Evolutionary conservation across 1,140 invertebrate species (phyloP).

Genomic region (Colletes latitarsis): DNA sequence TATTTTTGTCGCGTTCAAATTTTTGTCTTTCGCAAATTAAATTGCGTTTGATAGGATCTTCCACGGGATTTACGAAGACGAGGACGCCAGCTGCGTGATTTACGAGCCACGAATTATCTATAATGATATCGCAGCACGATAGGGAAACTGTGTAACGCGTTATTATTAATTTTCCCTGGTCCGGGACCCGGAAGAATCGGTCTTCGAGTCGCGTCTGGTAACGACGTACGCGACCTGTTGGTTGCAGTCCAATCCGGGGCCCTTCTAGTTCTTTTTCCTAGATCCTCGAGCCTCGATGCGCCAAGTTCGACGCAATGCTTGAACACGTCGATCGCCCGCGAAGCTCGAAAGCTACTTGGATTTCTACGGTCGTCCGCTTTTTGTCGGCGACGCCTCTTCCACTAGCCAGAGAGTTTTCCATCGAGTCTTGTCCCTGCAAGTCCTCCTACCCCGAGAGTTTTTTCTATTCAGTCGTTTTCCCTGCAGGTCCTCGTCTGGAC

Average conservation of each 20-base stretch:
- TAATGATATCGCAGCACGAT: conserved; percentile 18
- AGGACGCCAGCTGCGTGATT: conserved; percentile 5
- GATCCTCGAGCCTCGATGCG: too few species aligned
- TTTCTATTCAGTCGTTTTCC: too few species aligned
- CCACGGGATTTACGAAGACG: conserved; percentile 29
- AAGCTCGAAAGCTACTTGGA: not conserved
- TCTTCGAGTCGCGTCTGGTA: not conserved
- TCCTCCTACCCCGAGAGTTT: not conserved
- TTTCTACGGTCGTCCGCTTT: not conserved
- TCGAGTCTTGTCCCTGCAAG: not conserved
- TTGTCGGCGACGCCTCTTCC: too few species aligned
- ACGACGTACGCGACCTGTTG: not conserved
- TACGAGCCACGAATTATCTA: conserved; percentile 26
- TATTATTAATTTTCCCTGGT: conserved; percentile 15
- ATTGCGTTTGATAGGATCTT: conserved; percentile 19
- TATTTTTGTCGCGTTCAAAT: not conserved
- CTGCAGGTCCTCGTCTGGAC: too few species aligned
- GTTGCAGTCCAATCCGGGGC: conserved; percentile 21
- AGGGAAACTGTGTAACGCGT: conserved; percentile 20
- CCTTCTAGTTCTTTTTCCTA: not conserved
- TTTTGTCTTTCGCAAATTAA: conserved; percentile 7
- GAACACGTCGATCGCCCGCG: not conserved
- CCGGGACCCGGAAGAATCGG: not conserved
- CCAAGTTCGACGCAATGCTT: too few species aligned
- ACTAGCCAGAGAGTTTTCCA: not conserved